Base-by-base conservation (phyloP, 1,140 invertebrate genomes). In the Lepidurus packardi region DNA sequence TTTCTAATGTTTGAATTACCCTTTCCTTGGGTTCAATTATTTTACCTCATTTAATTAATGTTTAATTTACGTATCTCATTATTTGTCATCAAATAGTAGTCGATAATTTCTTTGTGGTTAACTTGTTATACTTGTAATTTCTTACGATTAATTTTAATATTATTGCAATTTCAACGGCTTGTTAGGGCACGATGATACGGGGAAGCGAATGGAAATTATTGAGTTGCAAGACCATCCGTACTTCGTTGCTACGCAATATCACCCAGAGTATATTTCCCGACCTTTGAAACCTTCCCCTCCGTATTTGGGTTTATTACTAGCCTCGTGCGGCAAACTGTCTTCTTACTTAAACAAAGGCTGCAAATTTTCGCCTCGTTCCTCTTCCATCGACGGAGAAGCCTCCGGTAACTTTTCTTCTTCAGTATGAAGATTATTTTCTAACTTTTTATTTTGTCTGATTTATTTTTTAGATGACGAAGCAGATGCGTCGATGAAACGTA, bases 191-290 rank as follows among this genome's bases (percentile, higher is more conserved):
- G 43, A 89, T 91, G 21, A 90, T 90, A 84, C 85, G 93, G 42
- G 87, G 87, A 83, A 82, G 77, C 83, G 90, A 78, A 91, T 91
- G 90, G 90, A 91, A 84, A 89, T 91, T 21, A 84, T 90, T 82
- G 91, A 92, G 82, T 81, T 91, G 74, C 79, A 85, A 79, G 85
- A 86, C 86, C 97, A 99, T 87, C 93, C 92, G 0, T 99, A 94
- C 84, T 99, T 94, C 86, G 93, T 98, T 13, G 94, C 93, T 0
- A 96, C 96, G 0, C 98, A 99, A 85, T 99, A 93, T 85, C 98
- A 99, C 86, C 98, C 98, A 0, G 98, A 99, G 85, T 99, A 99
- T 85, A 87, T 98, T 75, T 97, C 95, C 1, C 88, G 97, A 1
- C 97, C 98, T 0, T 85, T 98, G 76, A 92, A 92, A 80, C 97